Evolutionary conservation across 1,140 invertebrate species (phyloP).

Genomic region (Sitobion miscanthi): DNA sequence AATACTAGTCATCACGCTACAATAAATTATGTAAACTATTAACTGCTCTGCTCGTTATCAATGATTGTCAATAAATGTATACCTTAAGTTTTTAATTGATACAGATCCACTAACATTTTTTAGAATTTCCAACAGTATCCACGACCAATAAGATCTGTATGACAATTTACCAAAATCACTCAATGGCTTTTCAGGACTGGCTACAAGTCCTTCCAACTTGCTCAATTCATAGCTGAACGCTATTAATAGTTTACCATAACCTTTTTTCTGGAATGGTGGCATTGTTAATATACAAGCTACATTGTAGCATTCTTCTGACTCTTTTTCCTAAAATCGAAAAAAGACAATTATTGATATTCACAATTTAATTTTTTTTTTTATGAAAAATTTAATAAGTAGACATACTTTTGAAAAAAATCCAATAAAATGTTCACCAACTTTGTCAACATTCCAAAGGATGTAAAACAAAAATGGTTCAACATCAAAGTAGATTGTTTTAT

Average conservation of each 20-base stretch:
- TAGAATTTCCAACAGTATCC: conserved; percentile 91
- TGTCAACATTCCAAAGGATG: conserved; percentile 93
- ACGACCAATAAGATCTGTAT: conserved; percentile 98
- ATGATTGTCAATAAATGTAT: conserved; percentile 56
- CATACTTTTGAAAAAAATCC: conserved; percentile 95
- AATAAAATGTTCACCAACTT: conserved; percentile 92
- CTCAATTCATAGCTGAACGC: conserved; percentile 94
- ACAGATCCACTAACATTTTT: conserved; percentile 83
- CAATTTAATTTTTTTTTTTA: neutral
- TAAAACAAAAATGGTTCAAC: conserved; percentile 98
- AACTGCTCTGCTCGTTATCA: neutral
- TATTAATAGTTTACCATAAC: conserved; percentile 97
- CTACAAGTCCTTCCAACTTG: conserved; percentile 88
- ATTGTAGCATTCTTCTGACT: conserved; percentile 98
- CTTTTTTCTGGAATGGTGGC: conserved; percentile 96
- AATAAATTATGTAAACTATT: conserved; percentile 61
- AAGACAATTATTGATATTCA: neutral
- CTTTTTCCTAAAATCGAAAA: conserved; percentile 77
- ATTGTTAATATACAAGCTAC: conserved; percentile 97
- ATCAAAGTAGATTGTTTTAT: conserved; percentile 97
- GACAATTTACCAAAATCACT: conserved; percentile 96
- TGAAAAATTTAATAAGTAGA: neutral
- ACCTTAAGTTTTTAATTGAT: conserved; percentile 92
- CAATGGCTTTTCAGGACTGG: conserved; percentile 97
- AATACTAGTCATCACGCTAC: conserved; percentile 92